phyloP scores from a whole-genome alignment of 2,797 vertebrate genomes.

The Sebastes vulpes region DNA sequence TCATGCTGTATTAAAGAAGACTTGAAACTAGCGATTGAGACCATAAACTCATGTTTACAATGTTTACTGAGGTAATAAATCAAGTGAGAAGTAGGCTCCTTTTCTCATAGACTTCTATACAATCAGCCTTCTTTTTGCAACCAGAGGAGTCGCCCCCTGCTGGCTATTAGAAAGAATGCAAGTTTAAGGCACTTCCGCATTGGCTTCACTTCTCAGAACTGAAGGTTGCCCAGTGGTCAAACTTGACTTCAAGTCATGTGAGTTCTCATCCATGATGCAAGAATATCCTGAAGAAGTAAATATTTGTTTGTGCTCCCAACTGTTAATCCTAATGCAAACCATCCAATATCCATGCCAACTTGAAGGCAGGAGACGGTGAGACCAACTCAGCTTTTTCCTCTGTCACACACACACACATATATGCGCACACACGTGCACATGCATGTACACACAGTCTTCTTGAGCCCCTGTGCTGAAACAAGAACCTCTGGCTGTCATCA shows the following conservation, averaged over 20 bases:
- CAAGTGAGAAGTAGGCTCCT: no score
- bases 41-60: no score
- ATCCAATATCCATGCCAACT: not conserved
- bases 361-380: not conserved
- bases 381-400: not conserved
- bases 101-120: no score
- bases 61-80: no score
- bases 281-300: not conserved
- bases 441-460: conserved; percentile 14
- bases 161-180: no score
- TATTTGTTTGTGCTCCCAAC: not conserved
- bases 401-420: not conserved
- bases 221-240: not conserved
- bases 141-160: no score
- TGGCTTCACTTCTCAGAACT: no score
- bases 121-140: no score
- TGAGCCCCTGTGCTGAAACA: conserved; percentile 64
- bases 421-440: not conserved
- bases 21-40: no score
- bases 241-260: not conserved
- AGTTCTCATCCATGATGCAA: not conserved
- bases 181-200: no score
- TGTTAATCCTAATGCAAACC: not conserved
- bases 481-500: conserved; percentile 81
- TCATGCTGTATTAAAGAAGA: no score